Conservation (phyloP, 2,888 invertebrate species). For the Lithophane ornitopus region DNA sequence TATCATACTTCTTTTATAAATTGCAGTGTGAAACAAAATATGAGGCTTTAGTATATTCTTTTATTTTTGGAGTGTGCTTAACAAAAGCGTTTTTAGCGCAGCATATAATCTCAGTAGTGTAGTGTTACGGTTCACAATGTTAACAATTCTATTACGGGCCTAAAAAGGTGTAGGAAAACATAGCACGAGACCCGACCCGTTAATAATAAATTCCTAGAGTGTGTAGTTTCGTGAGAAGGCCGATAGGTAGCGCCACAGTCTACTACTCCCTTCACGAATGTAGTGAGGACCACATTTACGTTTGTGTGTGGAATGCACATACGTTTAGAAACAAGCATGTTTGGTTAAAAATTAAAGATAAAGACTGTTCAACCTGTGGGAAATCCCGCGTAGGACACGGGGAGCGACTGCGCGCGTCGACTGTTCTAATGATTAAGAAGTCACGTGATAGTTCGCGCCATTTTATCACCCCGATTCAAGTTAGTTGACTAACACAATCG, state of each 20-base stretch:
- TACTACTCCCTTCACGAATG: slow-evolving; percentile 27
- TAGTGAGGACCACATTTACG: slow-evolving; percentile 5
- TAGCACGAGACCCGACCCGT: slow-evolving; percentile 39
- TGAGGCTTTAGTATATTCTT: slow-evolving; percentile 3
- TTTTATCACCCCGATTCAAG: background rate
- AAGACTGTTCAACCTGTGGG: background rate
- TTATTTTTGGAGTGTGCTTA: background rate
- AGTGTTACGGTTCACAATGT: slow-evolving; percentile 36
- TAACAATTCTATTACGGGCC: slow-evolving; percentile 53
- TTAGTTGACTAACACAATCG: background rate
- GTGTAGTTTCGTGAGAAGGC: slow-evolving; percentile 40
- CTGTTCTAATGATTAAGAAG: background rate
- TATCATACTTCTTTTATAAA: slow-evolving; percentile 8
- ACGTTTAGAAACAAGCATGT: background rate
- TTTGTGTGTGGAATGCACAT: background rate
- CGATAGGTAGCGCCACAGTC: slow-evolving; percentile 33
- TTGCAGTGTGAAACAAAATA: slow-evolving; percentile 16
- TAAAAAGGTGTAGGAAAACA: slow-evolving; percentile 53
- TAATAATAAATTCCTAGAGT: slow-evolving; percentile 60
- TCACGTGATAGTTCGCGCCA: background rate
- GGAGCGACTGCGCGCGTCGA: background rate
- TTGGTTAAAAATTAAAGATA: background rate
- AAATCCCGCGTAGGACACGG: background rate
- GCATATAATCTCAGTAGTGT: slow-evolving; percentile 4
- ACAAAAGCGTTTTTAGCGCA: background rate